Evolutionary conservation across 2,888 invertebrate genomes (phyloP), one percentile per base, ranked within the genome.

Genomic region (Cosmorhoe ocellata): DNA sequence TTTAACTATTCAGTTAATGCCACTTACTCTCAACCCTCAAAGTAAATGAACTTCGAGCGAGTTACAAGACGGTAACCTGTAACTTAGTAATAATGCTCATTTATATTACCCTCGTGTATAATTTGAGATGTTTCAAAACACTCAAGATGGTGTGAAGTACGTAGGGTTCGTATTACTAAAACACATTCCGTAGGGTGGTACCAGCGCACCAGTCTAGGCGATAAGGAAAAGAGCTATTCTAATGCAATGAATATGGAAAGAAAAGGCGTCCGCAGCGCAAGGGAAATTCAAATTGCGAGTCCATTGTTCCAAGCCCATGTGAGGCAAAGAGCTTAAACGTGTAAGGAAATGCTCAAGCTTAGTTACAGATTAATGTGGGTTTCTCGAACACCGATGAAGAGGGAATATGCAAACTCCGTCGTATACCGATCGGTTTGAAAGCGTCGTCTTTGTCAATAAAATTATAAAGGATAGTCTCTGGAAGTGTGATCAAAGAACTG

Each of bases 201-300:
- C 50, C 44, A 57, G 48, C 51, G 54, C 46, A 3, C 18, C 4
- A 41, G 49, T 50, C 56, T 51, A 46, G 38, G 47, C 56, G 44
- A 51, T 53, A 61, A 57, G 56, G 52, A 51, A 57, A 63, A 62
- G 57, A 55, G 56, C 62, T 64, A 63, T 65, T 67, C 57, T 62
- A 58, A 67, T 58, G 63, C 66, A 68, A 64, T 76, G 74, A 71
- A 79, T 76, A 75, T 74, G 73, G 65, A 71, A 74, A 71, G 69
- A 76, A 76, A 76, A 72, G 68, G 63, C 69, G 60, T 63, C 55
- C 55, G 43, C 63, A 64, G 57, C 62, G 61, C 68, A 69, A 63
- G 66, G 71, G 71, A 75, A 78, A 80, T 81, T 77, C 74, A 76
- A 83, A 82, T 80, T 71, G 77, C 72, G 71, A 71, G 69, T 63